Conservation (phyloP, 2,797 vertebrate species). For the Anomalospiza imberbis region DNA sequence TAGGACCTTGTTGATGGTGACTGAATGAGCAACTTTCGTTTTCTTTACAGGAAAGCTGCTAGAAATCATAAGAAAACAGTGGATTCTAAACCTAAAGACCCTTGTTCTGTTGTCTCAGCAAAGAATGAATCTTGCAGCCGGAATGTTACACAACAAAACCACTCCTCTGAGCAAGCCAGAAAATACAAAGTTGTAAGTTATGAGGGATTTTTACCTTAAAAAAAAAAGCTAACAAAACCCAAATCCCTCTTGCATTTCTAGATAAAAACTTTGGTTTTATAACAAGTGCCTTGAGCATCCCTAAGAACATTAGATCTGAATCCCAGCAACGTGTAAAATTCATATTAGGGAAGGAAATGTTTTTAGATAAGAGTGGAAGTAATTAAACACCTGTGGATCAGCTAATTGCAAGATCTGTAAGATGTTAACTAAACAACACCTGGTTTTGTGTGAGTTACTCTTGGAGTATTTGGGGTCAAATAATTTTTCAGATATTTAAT, state of each 20-base stretch:
- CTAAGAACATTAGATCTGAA: not conserved
- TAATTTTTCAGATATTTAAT: not conserved
- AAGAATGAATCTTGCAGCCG: constrained; percentile 39
- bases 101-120: constrained; percentile 43
- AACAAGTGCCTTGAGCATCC: not conserved
- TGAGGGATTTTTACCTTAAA: not conserved
- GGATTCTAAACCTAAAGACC: constrained; percentile 66
- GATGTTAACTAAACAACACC: not conserved
- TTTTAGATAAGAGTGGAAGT: not conserved
- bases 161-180: constrained; percentile 53
- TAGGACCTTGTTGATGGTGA: not conserved
- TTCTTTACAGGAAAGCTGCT: constrained; percentile 83
- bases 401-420: not conserved
- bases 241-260: not conserved
- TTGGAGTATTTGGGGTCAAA: not conserved
- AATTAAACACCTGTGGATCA: not conserved
- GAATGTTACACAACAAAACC: not conserved
- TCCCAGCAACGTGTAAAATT: not conserved
- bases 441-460: not conserved
- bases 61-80: constrained; percentile 83
- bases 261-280: not conserved
- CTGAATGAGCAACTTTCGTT: not conserved
- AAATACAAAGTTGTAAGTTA: constrained; percentile 75
- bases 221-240: not conserved
- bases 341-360: not conserved